These are phyloP conservation scores for Eupleurogrammus muticus DNA, from an alignment of 2,797 vertebrate genomes.

Conservation along the genomic window DNA sequence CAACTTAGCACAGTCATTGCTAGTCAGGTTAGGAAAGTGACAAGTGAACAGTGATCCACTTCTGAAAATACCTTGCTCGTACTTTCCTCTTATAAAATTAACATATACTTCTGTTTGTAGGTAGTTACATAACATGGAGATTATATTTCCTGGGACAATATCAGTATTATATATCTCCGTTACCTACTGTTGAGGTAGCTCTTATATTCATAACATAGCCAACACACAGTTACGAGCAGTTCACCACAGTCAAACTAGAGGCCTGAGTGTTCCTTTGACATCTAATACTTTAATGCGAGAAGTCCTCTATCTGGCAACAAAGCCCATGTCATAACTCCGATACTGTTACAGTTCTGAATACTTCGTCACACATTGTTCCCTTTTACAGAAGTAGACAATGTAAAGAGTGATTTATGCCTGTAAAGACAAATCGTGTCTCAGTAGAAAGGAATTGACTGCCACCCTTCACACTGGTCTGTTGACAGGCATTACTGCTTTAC, in stretches of 20 bases:
- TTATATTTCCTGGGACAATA: background rate
- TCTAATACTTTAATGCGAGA: background rate
- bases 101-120: background rate
- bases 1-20: too few species aligned
- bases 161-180: too few species aligned
- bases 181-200: too few species aligned
- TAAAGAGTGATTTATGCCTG: background rate
- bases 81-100: too few species aligned
- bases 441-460: background rate
- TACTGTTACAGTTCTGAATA: background rate
- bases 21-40: too few species aligned
- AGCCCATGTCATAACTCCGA: background rate
- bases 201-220: background rate
- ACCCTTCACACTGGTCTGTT: background rate
- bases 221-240: background rate
- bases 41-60: too few species aligned
- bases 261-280: slow-evolving; percentile 23
- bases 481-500: background rate
- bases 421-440: background rate
- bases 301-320: background rate
- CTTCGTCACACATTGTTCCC: background rate
- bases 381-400: background rate
- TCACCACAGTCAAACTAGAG: slow-evolving; percentile 5
- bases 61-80: too few species aligned
- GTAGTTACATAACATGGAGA: too few species aligned